Evolutionary conservation across 2,113 vertebrate genomes (phyloP).

Genomic region (Ochotona curzoniae): DNA sequence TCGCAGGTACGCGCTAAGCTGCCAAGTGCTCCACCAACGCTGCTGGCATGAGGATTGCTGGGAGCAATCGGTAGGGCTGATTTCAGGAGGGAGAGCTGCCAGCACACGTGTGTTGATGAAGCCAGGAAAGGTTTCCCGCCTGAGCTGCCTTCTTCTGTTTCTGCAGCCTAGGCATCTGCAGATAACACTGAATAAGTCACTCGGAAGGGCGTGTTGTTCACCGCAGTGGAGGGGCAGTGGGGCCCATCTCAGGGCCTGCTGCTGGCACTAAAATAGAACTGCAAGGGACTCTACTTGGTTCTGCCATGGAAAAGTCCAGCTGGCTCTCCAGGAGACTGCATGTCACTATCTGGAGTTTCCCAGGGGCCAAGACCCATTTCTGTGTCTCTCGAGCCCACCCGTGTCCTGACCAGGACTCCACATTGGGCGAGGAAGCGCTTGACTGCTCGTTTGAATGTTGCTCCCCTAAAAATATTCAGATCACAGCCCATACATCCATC

Average conservation of each 20-base stretch:
- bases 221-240: accelerated
- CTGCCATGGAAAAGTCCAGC: neutral
- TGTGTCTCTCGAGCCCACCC: neutral
- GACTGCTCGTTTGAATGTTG: accelerated
- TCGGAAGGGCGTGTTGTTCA: neutral
- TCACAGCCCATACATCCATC: neutral
- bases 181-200: neutral
- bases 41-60: constrained; percentile 51
- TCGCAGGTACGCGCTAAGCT: constrained; percentile 8
- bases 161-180: neutral
- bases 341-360: neutral
- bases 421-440: neutral
- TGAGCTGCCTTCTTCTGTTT: neutral
- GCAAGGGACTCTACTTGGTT: accelerated
- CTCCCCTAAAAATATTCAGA: neutral
- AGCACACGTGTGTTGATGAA: neutral
- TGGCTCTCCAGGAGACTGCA: neutral
- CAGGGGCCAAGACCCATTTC: neutral
- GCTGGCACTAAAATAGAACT: neutral
- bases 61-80: neutral
- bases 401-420: neutral
- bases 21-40: constrained; percentile 53
- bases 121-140: neutral
- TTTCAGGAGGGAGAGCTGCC: constrained; percentile 9
- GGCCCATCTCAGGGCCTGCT: neutral